Evolutionary conservation across 2,113 vertebrate genomes (phyloP), one percentile per base, ranked within the genome.

Genomic region (Aldabrachelys gigantea): DNA sequence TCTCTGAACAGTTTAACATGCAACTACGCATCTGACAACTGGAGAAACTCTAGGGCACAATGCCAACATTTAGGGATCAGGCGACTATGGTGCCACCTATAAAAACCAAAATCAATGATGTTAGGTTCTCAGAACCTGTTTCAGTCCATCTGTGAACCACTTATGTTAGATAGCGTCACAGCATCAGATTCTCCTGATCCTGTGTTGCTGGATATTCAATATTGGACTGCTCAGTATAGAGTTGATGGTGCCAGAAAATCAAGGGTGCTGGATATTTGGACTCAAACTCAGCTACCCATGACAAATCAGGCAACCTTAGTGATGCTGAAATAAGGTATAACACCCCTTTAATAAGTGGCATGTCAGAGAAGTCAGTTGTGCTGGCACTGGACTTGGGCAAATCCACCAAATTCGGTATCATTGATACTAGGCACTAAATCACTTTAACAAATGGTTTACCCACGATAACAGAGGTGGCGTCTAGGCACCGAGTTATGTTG

Each of bases 221-320:
- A 90, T 59, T 31, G 1, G 47, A 38, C 44, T 81, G 19, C 82
- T 16, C 56, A 1, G 19, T 4, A 38, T 27, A 82, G 53, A 11
- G 47, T 21, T 59, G 29, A 50, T 52, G 31, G 62, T 29, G 78
- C 75, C 82, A 89, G 54, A 85, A 54, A 12, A 94, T 75, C 13
- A 90, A 91, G 79, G 50, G 87, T 4, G 16, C 24, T 82, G 31
- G 7, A 89, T 38, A 25, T 3, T 16, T 6, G 41, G 53, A 54
- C 54, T 0, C 7, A 85, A 85, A 81, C 7, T 78, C n/a, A 69
- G 24, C 10, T 0, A 0, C 38, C 0, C 62, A 25, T 22, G 53
- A 88, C 59, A 86, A 10, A 35, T 21, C 72, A 69, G 35, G 62
- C 35, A 69, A 69, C 17, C 16, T 9, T 93, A n/a, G 13, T 49